phyloP scores from a whole-genome alignment of 2,888 invertebrate species.

The Andricus curvator region DNA sequence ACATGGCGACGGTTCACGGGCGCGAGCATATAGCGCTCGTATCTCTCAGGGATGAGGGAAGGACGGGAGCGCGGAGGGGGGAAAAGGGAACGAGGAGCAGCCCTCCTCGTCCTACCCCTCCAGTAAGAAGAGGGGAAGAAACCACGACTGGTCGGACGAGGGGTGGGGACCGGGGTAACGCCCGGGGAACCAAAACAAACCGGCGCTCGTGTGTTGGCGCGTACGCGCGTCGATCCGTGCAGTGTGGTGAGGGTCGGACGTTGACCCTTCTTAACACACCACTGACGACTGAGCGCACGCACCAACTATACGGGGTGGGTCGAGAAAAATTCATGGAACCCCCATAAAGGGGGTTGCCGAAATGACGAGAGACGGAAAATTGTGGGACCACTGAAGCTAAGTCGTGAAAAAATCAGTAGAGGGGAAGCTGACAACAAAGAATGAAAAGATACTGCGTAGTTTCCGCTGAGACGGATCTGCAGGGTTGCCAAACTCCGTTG shows the following conservation, averaged over 20 bases:
- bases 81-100: conserved; percentile 11
- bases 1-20: conserved; percentile 33
- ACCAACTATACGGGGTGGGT: conserved; percentile 25
- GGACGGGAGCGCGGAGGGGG: neutral
- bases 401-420: neutral
- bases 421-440: neutral
- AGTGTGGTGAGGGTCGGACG: conserved; percentile 78
- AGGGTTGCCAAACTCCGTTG: neutral
- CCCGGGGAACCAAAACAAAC: conserved; percentile 79
- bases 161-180: conserved; percentile 40
- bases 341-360: neutral
- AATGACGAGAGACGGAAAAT: neutral
- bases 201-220: conserved; percentile 71
- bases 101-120: conserved; percentile 3
- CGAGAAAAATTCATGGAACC: conserved; percentile 16
- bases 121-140: neutral
- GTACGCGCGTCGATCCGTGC: conserved; percentile 70
- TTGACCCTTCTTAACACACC: conserved; percentile 76
- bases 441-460: conserved; percentile 5
- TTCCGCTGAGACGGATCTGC: neutral
- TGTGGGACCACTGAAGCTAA: neutral
- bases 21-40: conserved; percentile 33
- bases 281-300: conserved; percentile 55
- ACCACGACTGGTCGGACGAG: conserved; percentile 8
- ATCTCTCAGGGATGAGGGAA: conserved; percentile 14